phyloP scores from a whole-genome alignment of 2,888 invertebrate genomes.

The Epinotia bilunana region DNA sequence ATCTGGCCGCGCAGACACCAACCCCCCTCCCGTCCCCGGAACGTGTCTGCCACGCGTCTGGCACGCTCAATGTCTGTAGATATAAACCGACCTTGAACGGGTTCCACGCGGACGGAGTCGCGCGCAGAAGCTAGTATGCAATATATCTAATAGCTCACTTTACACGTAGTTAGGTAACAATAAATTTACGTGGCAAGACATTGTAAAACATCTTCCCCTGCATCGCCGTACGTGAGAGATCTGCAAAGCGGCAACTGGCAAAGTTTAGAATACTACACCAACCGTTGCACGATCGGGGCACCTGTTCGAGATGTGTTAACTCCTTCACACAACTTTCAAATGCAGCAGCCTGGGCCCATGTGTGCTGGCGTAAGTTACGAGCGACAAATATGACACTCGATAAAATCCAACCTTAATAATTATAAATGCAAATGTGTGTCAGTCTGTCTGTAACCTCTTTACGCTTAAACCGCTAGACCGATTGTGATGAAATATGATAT shows the following conservation, averaged over 20 bases:
- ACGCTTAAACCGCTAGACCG: no score
- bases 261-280: conserved; percentile 51
- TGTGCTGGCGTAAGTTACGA: conserved; percentile 3
- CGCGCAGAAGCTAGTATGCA: no score
- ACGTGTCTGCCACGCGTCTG: no score
- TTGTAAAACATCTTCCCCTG: conserved; percentile 30
- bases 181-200: conserved; percentile 25
- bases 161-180: conserved; percentile 25
- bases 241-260: conserved; percentile 44
- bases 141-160: not conserved
- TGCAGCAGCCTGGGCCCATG: conserved; percentile 52
- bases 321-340: conserved; percentile 57
- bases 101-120: no score
- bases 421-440: no score
- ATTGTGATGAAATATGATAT: no score
- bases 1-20: no score
- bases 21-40: no score
- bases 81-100: no score
- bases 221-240: conserved; percentile 34
- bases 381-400: not conserved
- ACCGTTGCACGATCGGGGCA: conserved; percentile 34
- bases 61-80: no score
- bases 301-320: conserved; percentile 42
- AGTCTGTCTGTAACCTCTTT: no score
- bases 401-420: not conserved